phyloP scores from a whole-genome alignment of 2,888 invertebrate genomes.

The Athalia cordata region DNA sequence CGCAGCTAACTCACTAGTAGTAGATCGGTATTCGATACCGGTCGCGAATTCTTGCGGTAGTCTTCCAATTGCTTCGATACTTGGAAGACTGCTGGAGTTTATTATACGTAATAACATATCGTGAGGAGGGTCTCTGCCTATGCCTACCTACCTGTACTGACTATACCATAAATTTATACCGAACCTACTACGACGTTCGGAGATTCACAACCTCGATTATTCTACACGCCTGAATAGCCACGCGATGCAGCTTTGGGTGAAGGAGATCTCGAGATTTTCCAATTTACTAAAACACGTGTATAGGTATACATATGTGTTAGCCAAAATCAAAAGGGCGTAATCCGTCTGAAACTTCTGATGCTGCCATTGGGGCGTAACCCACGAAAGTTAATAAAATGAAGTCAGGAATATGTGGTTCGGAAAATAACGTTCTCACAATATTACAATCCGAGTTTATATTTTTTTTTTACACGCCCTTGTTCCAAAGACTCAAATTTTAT shows the following conservation, averaged over 20 bases:
- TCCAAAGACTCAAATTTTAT: too few relatives aligned
- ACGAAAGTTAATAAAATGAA: too few relatives aligned
- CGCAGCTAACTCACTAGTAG: too few relatives aligned
- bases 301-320: neutral
- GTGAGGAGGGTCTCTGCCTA: neutral
- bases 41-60: slow-evolving; percentile 12
- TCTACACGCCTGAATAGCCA: slow-evolving; percentile 1
- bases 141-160: neutral
- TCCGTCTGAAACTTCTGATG: neutral
- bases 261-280: neutral
- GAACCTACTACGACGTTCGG: neutral
- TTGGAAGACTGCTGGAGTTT: slow-evolving; percentile 13
- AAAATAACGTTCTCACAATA: too few relatives aligned
- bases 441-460: too few relatives aligned
- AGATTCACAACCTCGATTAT: slow-evolving; percentile 25
- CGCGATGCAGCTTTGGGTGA: neutral
- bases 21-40: too few relatives aligned
- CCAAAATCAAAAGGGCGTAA: neutral
- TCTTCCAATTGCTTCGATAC: slow-evolving; percentile 24
- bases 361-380: neutral
- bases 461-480: too few relatives aligned
- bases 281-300: slow-evolving; percentile 1
- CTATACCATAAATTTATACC: slow-evolving; percentile 15
- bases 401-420: too few relatives aligned
- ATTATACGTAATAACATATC: slow-evolving; percentile 29